Percentiles rank a stretch among this genome's conserved stretches.
These are phyloP conservation scores for Luperina nickerlii DNA, from an alignment of 2,888 invertebrate species.

Conservation along the genomic window DNA sequence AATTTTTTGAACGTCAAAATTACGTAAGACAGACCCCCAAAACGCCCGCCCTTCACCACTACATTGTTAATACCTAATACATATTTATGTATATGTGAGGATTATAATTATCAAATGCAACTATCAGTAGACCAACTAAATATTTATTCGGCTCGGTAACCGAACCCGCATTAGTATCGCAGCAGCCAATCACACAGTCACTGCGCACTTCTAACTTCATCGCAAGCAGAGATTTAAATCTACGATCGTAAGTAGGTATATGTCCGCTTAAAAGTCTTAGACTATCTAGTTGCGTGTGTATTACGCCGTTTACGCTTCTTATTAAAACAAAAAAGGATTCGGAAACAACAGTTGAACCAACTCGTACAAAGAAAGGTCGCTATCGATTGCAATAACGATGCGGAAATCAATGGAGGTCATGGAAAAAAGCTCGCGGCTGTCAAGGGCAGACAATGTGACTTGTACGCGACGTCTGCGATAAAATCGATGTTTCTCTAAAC, in stretches of 20 bases:
- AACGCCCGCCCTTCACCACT: not conserved
- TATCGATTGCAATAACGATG: constrained; percentile 66
- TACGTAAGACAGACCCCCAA: not conserved
- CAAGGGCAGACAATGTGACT: constrained; percentile 60
- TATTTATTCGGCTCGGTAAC: not conserved
- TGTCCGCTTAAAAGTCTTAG: constrained; percentile 5
- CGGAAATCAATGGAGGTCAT: constrained; percentile 66
- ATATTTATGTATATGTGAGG: not conserved
- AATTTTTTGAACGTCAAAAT: not conserved
- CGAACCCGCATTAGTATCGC: no score
- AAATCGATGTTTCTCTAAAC: constrained; percentile 42
- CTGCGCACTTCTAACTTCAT: constrained; percentile 7
- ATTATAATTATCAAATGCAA: not conserved
- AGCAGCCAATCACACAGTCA: not conserved
- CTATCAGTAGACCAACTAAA: not conserved
- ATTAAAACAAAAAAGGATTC: constrained; percentile 31
- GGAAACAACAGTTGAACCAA: constrained; percentile 15
- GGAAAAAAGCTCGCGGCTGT: constrained; percentile 59
- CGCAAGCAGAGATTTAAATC: constrained; percentile 1
- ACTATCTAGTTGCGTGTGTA: not conserved
- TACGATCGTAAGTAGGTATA: not conserved
- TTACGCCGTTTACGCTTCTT: constrained; percentile 6
- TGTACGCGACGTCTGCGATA: constrained; percentile 42
- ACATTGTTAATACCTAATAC: no score
- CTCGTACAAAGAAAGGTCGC: constrained; percentile 58